Base-by-base conservation (phyloP, 2,888 invertebrate genomes). In the Amblyteles armatorius region DNA sequence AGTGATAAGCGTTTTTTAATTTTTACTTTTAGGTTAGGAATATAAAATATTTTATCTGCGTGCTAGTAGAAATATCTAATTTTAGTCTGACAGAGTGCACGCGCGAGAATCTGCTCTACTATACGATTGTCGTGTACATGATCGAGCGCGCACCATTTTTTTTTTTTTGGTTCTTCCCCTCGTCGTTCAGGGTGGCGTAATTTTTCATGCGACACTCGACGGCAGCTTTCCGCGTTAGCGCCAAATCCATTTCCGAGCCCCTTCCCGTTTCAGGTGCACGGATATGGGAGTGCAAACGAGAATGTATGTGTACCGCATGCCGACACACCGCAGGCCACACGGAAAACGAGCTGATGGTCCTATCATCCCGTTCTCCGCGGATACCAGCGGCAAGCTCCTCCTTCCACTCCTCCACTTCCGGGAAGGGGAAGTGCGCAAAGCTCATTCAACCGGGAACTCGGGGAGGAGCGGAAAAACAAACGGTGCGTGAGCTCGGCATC, bases 141-240 rank as follows among this genome's bases (percentile, higher is more conserved):
- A 57, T 57, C 57, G 57, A 11, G 29, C 33, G 36, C 4, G 29
- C 26, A 16, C 26, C 50, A 36, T 68, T 40, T 57, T 72, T 50
- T 44, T 26, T 76, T 36, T n/a, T 44, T 33, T n/a, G 7, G 44
- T 13, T 74, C 44, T 48, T 57, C 52, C 40, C 36, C 57, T 57
- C 52, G 67, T 73, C 48, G 67, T 79, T 76, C 77, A 60, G 69
- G 63, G 29, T 50, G 50, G 69, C 57, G 79, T 71, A 84, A 86
- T 86, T 86, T 86, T 86, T 86, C 83, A 81, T 68, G 67, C 68
- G 67, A 55, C 76, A 69, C 60, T 68, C 52, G 19, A 73, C 36
- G 11, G 29, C 63, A 33, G 16, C 19, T 22, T 33, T 33, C 19
- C 48, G 19, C 36, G 26, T 40, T 40, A 36, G 19, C 65, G 19